A percentile compares a stretch with the other conserved stretches of the same genome.
These are phyloP conservation scores for Endomychus coccineus DNA, from an alignment of 2,888 invertebrate genomes.

Conservation along the genomic window DNA sequence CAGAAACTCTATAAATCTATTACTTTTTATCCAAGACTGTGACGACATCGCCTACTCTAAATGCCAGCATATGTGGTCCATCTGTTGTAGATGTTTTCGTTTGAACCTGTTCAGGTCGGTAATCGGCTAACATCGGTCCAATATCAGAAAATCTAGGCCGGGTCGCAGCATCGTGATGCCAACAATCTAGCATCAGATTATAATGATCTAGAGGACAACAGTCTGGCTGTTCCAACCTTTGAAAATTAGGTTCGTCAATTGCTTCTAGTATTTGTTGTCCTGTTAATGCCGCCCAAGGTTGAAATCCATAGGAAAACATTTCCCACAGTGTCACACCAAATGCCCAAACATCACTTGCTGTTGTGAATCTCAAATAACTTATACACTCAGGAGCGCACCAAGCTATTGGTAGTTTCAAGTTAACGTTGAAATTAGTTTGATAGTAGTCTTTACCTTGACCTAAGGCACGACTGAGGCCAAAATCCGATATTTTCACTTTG, in stretches of 20 bases:
- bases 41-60: slow-evolving; percentile 82
- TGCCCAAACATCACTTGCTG: slow-evolving; percentile 97
- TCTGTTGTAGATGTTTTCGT: slow-evolving; percentile 53
- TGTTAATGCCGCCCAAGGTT: slow-evolving; percentile 94
- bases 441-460: slow-evolving; percentile 99
- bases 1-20: slow-evolving; percentile 23
- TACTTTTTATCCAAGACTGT: slow-evolving; percentile 82
- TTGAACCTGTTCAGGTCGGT: slow-evolving; percentile 89
- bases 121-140: slow-evolving; percentile 67
- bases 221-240: slow-evolving; percentile 87
- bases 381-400: slow-evolving; percentile 99
- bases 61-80: slow-evolving; percentile 64
- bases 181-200: slow-evolving; percentile 87
- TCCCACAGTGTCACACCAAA: slow-evolving; percentile 96
- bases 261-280: slow-evolving; percentile 87
- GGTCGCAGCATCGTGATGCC: slow-evolving; percentile 85
- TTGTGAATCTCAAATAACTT: slow-evolving; percentile 90
- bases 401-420: slow-evolving; percentile 93
- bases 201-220: slow-evolving; percentile 93
- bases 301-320: slow-evolving; percentile 97
- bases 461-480: slow-evolving; percentile 89
- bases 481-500: slow-evolving; percentile 97
- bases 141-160: slow-evolving; percentile 89
- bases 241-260: slow-evolving; percentile 87
- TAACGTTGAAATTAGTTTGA: slow-evolving; percentile 95